These are phyloP conservation scores for Leptopilina clavipes DNA, from an alignment of 1,140 invertebrate species.

Conservation along the genomic window DNA sequence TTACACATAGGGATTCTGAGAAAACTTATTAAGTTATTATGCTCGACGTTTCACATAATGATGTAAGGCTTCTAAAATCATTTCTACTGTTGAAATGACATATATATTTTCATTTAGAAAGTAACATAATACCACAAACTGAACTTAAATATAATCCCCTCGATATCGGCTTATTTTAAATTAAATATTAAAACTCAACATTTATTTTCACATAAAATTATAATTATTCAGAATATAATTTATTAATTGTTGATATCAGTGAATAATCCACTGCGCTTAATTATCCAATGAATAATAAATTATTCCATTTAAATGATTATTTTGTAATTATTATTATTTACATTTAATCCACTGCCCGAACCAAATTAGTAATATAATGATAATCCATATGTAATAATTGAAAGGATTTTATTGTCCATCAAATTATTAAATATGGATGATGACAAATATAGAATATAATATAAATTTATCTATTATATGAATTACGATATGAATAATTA, in stretches of 20 bases:
- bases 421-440: background rate
- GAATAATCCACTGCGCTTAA: no score
- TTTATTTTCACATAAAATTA: no score
- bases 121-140: background rate
- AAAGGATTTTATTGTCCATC: background rate
- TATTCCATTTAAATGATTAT: no score
- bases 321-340: no score
- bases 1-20: slow-evolving; percentile 20
- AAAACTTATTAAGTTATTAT: slow-evolving; percentile 34
- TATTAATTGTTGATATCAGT: no score
- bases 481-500: no score
- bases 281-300: no score
- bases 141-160: background rate
- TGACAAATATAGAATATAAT: no score
- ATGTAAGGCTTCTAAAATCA: slow-evolving; percentile 14
- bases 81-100: slow-evolving; percentile 6
- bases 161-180: background rate
- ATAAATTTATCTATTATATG: no score
- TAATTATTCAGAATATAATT: no score
- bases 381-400: background rate
- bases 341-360: no score
- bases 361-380: no score
- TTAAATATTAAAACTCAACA: background rate
- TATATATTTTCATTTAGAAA: background rate
- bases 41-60: slow-evolving; percentile 16